Conservation (phyloP, 2,888 invertebrate species). For the Cantharis flavilabris region DNA sequence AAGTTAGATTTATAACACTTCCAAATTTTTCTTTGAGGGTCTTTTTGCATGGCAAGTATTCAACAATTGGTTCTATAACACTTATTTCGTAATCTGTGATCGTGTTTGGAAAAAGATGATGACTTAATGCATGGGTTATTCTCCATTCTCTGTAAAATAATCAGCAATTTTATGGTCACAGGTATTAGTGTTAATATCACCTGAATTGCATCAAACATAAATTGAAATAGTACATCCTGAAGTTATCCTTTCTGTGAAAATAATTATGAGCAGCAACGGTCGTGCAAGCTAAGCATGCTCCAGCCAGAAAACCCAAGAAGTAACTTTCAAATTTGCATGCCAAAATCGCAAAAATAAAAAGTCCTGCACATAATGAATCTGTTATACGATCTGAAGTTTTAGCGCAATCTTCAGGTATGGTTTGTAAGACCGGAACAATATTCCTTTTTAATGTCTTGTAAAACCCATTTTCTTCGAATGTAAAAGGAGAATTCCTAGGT, state of each 20-base stretch:
- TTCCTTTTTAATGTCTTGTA: slow-evolving; percentile 70
- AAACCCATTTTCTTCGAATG: slow-evolving; percentile 75
- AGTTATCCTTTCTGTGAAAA: slow-evolving; percentile 75
- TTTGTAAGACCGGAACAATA: slow-evolving; percentile 59
- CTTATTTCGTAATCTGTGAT: slow-evolving; percentile 74
- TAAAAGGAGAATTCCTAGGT: slow-evolving; percentile 72
- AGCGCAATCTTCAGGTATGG: slow-evolving; percentile 55
- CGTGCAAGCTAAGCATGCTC: slow-evolving; percentile 63
- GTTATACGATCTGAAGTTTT: slow-evolving; percentile 53
- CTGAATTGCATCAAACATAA: slow-evolving; percentile 68
- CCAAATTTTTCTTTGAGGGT: slow-evolving; percentile 58
- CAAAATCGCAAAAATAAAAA: slow-evolving; percentile 47
- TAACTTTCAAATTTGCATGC: slow-evolving; percentile 49
- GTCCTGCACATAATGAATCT: slow-evolving; percentile 50
- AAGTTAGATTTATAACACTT: slow-evolving; percentile 59
- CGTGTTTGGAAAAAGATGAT: slow-evolving; percentile 80
- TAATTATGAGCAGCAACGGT: slow-evolving; percentile 74
- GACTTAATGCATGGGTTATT: slow-evolving; percentile 76
- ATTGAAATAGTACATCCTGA: slow-evolving; percentile 80
- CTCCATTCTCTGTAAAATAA: slow-evolving; percentile 52
- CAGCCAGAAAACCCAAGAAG: slow-evolving; percentile 58
- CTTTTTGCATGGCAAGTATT: slow-evolving; percentile 67
- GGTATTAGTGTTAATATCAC: slow-evolving; percentile 49
- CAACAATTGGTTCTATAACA: slow-evolving; percentile 68
- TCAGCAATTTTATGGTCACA: too few relatives aligned